A percentile compares a stretch with the other conserved stretches of the same genome.
These are phyloP conservation scores for Dendrocopos noguchii DNA, from an alignment of 2,113 vertebrate species.

Conservation along the genomic window DNA sequence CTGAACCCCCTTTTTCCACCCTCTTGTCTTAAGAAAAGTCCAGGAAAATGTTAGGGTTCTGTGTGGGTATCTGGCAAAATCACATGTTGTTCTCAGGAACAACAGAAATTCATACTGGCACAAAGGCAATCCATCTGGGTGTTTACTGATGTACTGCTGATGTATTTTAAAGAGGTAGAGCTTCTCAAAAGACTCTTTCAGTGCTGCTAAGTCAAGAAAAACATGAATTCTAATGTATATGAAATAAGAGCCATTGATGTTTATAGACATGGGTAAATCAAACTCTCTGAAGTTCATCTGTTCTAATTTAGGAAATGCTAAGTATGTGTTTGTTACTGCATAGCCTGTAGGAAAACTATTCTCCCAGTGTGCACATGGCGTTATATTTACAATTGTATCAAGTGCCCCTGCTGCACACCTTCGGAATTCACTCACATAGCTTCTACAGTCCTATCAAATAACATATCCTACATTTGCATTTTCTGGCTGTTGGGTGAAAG, in stretches of 20 bases:
- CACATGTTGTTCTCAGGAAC: not conserved
- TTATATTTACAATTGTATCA: not conserved
- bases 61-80: not conserved
- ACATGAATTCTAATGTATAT: not conserved
- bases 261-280: not conserved
- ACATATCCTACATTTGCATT: not conserved
- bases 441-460: not conserved
- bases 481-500: not conserved
- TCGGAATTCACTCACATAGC: not conserved
- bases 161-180: not conserved
- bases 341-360: conserved; percentile 13
- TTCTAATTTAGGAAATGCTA: conserved; percentile 17
- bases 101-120: not conserved
- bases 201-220: not conserved
- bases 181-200: not conserved
- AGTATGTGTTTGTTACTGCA: not conserved
- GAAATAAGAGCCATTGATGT: not conserved
- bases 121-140: not conserved
- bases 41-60: not conserved
- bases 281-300: not conserved
- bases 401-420: not conserved
- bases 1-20: not conserved
- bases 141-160: not conserved
- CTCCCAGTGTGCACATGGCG: not conserved
- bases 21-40: not conserved